These are phyloP conservation scores for Pyrrhia umbra DNA, from an alignment of 2,888 invertebrate genomes.

Conservation along the genomic window DNA sequence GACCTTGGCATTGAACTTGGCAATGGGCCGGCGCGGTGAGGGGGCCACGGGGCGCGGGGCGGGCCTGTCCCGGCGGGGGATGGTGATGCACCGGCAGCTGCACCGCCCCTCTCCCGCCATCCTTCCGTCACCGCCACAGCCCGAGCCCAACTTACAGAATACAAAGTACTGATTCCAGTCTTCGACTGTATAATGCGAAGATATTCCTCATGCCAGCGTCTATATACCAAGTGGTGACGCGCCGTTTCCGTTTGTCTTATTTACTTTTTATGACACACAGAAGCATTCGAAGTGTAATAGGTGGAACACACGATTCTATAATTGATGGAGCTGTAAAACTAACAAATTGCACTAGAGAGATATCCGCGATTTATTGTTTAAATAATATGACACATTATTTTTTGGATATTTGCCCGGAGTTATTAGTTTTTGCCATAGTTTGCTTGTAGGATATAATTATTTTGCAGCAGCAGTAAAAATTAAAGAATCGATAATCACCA, in stretches of 20 bases:
- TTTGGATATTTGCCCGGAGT: slow-evolving; percentile 28
- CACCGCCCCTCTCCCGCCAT: slow-evolving; percentile 83
- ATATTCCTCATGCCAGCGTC: slow-evolving; percentile 34
- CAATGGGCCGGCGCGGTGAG: slow-evolving; percentile 88
- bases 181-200: slow-evolving; percentile 34
- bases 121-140: slow-evolving; percentile 76
- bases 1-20: slow-evolving; percentile 96
- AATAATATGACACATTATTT: slow-evolving; percentile 15
- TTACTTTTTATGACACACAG: slow-evolving; percentile 39
- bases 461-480: slow-evolving; percentile 8
- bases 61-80: slow-evolving; percentile 68
- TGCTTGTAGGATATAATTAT: background rate
- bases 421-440: slow-evolving; percentile 26
- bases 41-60: slow-evolving; percentile 58
- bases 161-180: slow-evolving; percentile 58
- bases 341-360: slow-evolving; percentile 32
- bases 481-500: background rate
- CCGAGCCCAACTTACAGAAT: slow-evolving; percentile 65
- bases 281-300: slow-evolving; percentile 38
- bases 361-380: slow-evolving; percentile 16
- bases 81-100: slow-evolving; percentile 86
- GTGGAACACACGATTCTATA: slow-evolving; percentile 41
- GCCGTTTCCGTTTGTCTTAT: slow-evolving; percentile 41
- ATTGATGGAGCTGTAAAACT: slow-evolving; percentile 40
- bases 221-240: slow-evolving; percentile 38